Base-by-base conservation (phyloP, 1,140 invertebrate species). In the Drosophila nannoptera region DNA sequence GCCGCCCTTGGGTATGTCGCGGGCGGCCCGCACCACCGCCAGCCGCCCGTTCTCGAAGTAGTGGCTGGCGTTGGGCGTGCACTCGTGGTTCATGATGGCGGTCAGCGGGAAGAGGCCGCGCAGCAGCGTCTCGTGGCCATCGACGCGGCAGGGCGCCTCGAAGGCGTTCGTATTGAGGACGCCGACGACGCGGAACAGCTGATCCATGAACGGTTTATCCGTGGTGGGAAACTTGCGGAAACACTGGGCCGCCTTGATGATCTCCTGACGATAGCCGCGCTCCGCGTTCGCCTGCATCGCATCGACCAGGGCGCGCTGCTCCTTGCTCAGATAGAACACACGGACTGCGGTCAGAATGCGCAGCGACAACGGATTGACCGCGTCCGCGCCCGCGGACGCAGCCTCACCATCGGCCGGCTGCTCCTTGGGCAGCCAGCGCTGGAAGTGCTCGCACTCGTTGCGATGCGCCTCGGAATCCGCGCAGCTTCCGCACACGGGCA, bases 91-190 rank as follows among this genome's bases (percentile, higher is more conserved):
- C 89, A 95, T 92, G 48, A 96, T 90, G 22, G 93, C 92, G 0
- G 93, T 92, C 14, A 95, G 88, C 1, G 94, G 94, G 88, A 94
- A 96, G 22, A 96, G 88, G 5, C 94, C 95, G 69, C 94, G 91
- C 32, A 94, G 88, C 76, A 92, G 92, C 49, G 91, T 90, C 59
- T 89, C 77, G 63, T 92, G 89, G 48, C 90, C 82, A 38, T 90
- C 90, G 32, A 83, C 77, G 3, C 90, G 90, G 29, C 87, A 89
- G 5, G 87, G 87, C 38, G 93, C 93, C 90, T 95, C 94, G 71
- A 94, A 95, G 7, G 94, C 93, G 78, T 95, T 95, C 4, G 94
- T 93, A 77, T 95, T 94, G 49, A 95, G 90, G 8, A 92, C 92
- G 46, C 91, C 91, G 61, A 93, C 94, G 7, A 87, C 69, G 0